These are phyloP conservation scores for Cephalotes varians DNA, from an alignment of 2,888 invertebrate species.

Conservation along the genomic window DNA sequence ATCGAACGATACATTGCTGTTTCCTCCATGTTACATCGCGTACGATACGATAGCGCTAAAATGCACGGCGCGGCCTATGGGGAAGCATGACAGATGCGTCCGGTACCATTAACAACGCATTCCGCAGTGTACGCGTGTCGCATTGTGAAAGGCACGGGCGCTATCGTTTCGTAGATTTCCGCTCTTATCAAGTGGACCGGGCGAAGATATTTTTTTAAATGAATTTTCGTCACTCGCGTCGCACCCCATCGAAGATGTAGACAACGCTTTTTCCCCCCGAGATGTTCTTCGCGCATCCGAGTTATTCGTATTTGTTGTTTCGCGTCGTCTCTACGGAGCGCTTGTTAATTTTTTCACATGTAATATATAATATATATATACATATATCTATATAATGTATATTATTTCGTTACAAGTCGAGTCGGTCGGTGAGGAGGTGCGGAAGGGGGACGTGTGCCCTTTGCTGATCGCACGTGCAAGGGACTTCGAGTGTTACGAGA, in stretches of 20 bases:
- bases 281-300: constrained; percentile 56
- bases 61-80: background rate
- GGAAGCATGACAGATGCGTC: constrained; percentile 39
- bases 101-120: constrained; percentile 32
- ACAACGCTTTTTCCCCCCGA: constrained; percentile 40
- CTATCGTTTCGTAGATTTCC: constrained; percentile 57
- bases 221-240: constrained; percentile 23
- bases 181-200: background rate
- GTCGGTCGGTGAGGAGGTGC: constrained; percentile 27
- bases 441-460: background rate
- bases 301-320: constrained; percentile 64
- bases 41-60: constrained; percentile 1
- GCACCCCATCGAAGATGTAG: constrained; percentile 41
- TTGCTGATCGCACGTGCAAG: constrained; percentile 23
- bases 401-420: constrained; percentile 61
- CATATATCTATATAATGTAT: constrained; percentile 48
- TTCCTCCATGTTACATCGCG: constrained; percentile 8
- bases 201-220: constrained; percentile 60
- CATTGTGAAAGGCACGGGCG: constrained; percentile 19
- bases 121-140: background rate
- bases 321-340: constrained; percentile 65
- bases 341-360: constrained; percentile 69
- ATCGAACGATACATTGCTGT: constrained; percentile 8
- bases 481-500: constrained; percentile 27
- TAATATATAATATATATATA: constrained; percentile 47